Conservation (phyloP, 1,140 invertebrate genomes). For the Brachionus rubens region DNA sequence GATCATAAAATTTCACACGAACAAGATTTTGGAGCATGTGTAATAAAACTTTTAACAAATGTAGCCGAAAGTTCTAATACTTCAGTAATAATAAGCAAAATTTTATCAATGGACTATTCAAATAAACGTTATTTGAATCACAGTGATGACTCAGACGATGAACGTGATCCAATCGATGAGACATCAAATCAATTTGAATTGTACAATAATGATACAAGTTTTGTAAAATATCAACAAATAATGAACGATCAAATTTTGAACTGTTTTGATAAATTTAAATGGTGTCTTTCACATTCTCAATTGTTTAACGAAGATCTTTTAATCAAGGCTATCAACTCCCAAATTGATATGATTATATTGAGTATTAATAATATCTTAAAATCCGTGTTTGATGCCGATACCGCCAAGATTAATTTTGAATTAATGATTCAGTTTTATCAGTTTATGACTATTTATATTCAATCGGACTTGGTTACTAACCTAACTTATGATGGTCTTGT, state of each 20-base stretch:
- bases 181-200: background rate
- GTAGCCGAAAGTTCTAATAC: background rate
- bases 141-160: background rate
- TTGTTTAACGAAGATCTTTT: background rate
- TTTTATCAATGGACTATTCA: constrained; percentile 16
- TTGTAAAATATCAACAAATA: background rate
- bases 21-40: background rate
- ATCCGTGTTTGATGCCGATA: background rate
- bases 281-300: background rate
- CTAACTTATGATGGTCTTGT: background rate
- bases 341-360: background rate
- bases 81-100: background rate
- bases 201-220: background rate
- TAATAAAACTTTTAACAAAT: background rate
- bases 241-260: background rate
- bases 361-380: background rate
- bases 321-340: background rate
- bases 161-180: background rate
- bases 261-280: background rate
- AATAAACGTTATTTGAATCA: background rate
- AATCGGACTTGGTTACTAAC: background rate
- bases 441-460: background rate
- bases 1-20: background rate
- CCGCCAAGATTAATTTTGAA: background rate
- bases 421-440: constrained; percentile 32